These are phyloP conservation scores for Lycorma delicatula DNA, from an alignment of 1,140 invertebrate species.

Conservation along the genomic window DNA sequence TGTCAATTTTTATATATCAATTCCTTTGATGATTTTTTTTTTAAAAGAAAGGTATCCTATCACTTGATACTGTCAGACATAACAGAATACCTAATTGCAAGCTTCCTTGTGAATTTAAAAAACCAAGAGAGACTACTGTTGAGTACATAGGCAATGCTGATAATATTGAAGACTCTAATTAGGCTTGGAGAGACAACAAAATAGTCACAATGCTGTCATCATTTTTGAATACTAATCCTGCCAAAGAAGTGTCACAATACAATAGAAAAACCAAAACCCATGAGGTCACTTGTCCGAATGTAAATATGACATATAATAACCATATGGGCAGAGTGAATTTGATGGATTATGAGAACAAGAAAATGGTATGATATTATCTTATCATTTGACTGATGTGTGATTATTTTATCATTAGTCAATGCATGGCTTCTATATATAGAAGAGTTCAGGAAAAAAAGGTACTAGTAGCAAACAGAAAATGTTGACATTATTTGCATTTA, in stretches of 20 bases:
- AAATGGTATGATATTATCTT: constrained; percentile 15
- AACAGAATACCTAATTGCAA: constrained; percentile 25
- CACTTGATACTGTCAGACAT: constrained; percentile 23
- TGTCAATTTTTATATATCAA: constrained; percentile 23
- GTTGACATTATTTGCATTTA: not conserved
- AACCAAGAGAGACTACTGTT: constrained; percentile 2
- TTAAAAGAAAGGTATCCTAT: constrained; percentile 22
- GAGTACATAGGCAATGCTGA: constrained; percentile 4
- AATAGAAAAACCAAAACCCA: constrained; percentile 14
- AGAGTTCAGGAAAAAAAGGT: not conserved
- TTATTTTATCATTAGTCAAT: not conserved
- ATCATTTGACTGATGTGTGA: constrained; percentile 5
- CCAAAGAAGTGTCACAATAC: not conserved
- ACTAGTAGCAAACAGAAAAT: not conserved
- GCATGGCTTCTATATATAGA: not conserved
- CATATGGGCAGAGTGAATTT: constrained; percentile 34
- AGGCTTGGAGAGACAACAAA: constrained; percentile 15
- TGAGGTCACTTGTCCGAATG: not conserved
- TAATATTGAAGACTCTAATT: constrained; percentile 14
- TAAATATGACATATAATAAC: constrained; percentile 22
- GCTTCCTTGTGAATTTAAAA: constrained; percentile 21
- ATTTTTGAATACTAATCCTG: not conserved
- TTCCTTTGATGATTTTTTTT: constrained; percentile 23
- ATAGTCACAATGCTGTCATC: constrained; percentile 5
- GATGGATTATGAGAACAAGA: constrained; percentile 25